A percentile compares a stretch with the other conserved stretches of the same genome.
Conservation (phyloP, 2,113 vertebrate species). For the Ranitomeya imitator region DNA sequence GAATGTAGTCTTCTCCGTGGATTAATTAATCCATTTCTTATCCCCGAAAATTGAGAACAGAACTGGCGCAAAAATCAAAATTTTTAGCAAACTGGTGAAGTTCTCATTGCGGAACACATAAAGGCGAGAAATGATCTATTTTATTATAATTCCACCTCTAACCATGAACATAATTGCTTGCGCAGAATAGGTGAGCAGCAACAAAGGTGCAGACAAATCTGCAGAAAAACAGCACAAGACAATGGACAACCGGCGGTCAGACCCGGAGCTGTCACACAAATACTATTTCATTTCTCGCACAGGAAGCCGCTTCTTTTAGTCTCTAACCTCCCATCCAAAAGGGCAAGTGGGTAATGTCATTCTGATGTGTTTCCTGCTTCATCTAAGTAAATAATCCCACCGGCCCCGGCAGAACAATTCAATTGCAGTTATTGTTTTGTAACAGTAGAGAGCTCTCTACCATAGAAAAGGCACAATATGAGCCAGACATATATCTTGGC, state of each 20-base stretch:
- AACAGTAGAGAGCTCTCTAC: slow-evolving; percentile 52
- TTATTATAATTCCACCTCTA: neutral
- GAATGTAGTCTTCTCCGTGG: neutral
- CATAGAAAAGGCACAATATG: slow-evolving; percentile 8
- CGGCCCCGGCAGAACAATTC: neutral
- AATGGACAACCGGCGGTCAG: neutral
- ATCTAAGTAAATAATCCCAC: slow-evolving; percentile 37
- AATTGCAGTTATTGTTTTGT: slow-evolving; percentile 25
- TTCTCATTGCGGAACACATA: neutral
- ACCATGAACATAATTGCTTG: neutral
- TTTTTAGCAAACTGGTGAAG: neutral
- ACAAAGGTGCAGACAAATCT: slow-evolving; percentile 37
- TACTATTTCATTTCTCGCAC: slow-evolving; percentile 27
- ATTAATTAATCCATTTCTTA: neutral
- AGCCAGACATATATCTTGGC: neutral
- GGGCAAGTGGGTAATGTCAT: slow-evolving; percentile 46
- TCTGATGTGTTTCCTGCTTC: slow-evolving; percentile 35
- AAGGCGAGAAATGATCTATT: neutral
- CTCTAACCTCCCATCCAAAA: slow-evolving; percentile 33
- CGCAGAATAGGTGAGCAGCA: slow-evolving; percentile 11
- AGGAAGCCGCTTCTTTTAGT: slow-evolving; percentile 39
- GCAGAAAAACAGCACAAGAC: slow-evolving; percentile 30
- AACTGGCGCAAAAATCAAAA: neutral
- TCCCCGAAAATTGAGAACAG: neutral
- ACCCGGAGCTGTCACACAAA: slow-evolving; percentile 27